Evolutionary conservation across 2,797 vertebrate species (phyloP), one percentile per base, ranked within the genome.

Genomic region (Aeoliscus strigatus): DNA sequence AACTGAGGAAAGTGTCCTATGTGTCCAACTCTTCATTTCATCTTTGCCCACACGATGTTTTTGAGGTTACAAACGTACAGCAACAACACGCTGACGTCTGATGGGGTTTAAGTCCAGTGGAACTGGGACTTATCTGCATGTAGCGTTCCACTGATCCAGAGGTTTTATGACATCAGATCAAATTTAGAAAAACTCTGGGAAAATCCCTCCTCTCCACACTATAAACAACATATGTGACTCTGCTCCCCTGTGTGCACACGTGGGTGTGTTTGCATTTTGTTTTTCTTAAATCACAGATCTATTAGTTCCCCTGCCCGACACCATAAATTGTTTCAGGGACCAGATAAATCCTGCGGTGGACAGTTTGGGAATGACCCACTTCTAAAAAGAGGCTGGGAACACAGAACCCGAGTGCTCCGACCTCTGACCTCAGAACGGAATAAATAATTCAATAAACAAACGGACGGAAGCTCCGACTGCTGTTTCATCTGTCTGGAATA

Each of bases 331-430:
- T 25, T 74, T 72, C 60, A 31, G 45, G 68, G 42, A 38, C 46
- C 64, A 53, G 62, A 62, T 51, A 53, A 77, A 64, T 73, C 73
- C 24, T 15, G 60, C 64, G 80, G 58, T 37, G 34, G 37, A 57
- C 8, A 0, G 29, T 75, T 79, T 66, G 40, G 64, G 70, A 81
- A 60, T 0, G 27, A 57, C 47, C 45, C 40, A 23, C 43, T 60
- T n/a, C n/a, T n/a, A 42, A 62, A 59, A 67, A 53, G 56, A 66
- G 66, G 81, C 84, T 85, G 84, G 79, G 81, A 85, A 85, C 57
- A 39, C 51, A 28, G 30, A 66, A 70, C 32, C 66, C 48, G n/a
- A 39, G 59, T 6, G 21, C 12, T 3, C 54, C 38, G 38, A 73
- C 60, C 73, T 73, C 53, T 83, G 79, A 83, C 74, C 74, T 68